Percentiles rank a stretch among this genome's conserved stretches.
Conservation (phyloP, 1,140 invertebrate species). For the Sesamia nonagrioides region DNA sequence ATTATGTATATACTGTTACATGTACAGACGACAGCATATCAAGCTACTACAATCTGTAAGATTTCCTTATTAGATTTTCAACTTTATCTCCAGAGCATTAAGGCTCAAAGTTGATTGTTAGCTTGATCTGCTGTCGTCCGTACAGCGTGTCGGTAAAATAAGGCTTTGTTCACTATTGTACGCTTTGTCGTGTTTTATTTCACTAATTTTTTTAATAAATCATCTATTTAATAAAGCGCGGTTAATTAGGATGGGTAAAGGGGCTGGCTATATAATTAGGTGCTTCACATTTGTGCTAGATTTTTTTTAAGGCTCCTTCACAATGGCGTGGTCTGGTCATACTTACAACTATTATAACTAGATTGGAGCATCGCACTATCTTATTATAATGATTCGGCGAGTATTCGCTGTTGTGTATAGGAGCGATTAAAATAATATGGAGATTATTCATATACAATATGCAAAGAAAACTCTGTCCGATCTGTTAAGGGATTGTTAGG, state of each 20-base stretch:
- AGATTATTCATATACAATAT: conserved; percentile 37
- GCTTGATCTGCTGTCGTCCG: too few species aligned
- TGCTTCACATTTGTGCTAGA: conserved; percentile 41
- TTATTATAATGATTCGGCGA: not conserved
- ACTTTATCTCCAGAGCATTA: too few species aligned
- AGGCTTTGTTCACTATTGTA: conserved; percentile 21
- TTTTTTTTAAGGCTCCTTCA: conserved; percentile 17
- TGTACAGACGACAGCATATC: too few species aligned
- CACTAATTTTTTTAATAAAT: conserved; percentile 1
- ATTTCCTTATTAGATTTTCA: too few species aligned
- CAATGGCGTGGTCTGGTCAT: not conserved
- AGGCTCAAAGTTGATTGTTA: too few species aligned
- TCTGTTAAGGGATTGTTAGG: too few species aligned
- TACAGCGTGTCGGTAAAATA: not conserved
- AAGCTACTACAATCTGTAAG: too few species aligned
- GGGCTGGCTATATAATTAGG: conserved; percentile 25
- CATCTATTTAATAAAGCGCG: not conserved
- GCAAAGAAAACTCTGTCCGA: too few species aligned
- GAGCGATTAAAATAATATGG: not conserved
- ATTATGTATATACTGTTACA: not conserved
- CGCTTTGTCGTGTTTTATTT: not conserved
- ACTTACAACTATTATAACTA: not conserved
- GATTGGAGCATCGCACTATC: not conserved
- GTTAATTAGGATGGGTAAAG: conserved; percentile 2
- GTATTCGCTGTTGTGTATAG: not conserved